Percentiles rank a stretch among this genome's conserved stretches.
Conservation (phyloP, 2,113 vertebrate species). For the Pelodiscus sinensis region DNA sequence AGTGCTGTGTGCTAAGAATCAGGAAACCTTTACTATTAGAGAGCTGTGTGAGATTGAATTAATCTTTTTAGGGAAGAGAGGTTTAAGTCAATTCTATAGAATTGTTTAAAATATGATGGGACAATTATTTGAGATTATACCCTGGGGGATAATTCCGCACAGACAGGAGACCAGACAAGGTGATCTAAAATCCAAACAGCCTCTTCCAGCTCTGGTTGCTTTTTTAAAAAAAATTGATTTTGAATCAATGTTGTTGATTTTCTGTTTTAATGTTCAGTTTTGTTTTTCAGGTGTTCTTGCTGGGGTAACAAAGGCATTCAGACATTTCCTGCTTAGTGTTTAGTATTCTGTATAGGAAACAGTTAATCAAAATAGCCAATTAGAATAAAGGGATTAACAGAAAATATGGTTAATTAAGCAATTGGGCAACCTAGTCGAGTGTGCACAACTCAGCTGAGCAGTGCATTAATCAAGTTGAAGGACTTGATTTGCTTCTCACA, state of each 20-base stretch:
- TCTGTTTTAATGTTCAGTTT: neutral
- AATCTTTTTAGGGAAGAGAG: neutral
- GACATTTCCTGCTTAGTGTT: neutral
- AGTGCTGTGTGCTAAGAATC: neutral
- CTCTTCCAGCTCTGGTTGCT: neutral
- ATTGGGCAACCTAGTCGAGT: neutral
- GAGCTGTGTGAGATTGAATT: neutral
- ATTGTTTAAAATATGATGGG: neutral
- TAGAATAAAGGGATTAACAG: constrained; percentile 2
- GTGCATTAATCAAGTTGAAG: neutral
- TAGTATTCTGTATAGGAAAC: constrained; percentile 3
- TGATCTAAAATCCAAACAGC: neutral
- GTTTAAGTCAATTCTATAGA: neutral
- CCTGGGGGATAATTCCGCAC: neutral
- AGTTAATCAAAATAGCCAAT: neutral
- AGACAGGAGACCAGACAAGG: neutral
- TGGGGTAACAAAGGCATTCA: neutral
- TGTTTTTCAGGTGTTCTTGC: neutral
- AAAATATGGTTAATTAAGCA: neutral
- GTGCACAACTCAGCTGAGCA: neutral
- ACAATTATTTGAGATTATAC: neutral
- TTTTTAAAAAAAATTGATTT: neutral
- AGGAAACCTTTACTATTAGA: neutral
- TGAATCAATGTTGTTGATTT: neutral
- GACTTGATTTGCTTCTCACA: neutral